Conservation (phyloP, 2,888 invertebrate species). For the Neuroscelio doddi region DNA sequence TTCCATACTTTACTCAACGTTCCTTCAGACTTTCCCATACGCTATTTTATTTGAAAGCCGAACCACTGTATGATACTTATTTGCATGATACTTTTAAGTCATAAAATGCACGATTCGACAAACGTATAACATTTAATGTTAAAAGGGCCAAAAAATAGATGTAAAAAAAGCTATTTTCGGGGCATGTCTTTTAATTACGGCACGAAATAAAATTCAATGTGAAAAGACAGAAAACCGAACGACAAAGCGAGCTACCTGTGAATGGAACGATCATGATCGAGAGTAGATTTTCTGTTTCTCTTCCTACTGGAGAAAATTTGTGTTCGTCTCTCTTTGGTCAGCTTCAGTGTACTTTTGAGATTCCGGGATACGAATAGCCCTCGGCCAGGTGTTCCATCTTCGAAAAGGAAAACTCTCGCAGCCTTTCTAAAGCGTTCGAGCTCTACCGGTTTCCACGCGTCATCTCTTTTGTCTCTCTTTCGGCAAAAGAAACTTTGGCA, state of each 20-base stretch:
- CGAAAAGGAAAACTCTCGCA: constrained; percentile 60
- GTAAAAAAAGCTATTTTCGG: no score
- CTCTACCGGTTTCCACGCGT: constrained; percentile 48
- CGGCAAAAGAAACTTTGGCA: constrained; percentile 44
- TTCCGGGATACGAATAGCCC: constrained; percentile 56
- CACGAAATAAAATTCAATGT: no score
- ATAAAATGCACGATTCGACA: no score
- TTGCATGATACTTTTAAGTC: no score
- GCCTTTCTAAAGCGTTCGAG: constrained; percentile 55
- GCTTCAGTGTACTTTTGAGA: constrained; percentile 64
- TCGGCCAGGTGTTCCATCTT: constrained; percentile 63
- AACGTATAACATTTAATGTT: no score
- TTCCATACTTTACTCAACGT: constrained; percentile 9
- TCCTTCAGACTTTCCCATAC: neutral
- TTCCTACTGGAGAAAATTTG: constrained; percentile 48
- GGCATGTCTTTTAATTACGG: no score
- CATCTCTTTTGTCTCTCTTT: constrained; percentile 45
- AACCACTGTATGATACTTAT: no score
- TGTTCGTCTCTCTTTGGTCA: constrained; percentile 54
- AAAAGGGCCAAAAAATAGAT: no score
- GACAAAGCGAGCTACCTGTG: constrained; percentile 46
- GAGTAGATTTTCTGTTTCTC: constrained; percentile 21
- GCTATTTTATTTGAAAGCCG: no score
- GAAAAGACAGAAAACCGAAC: no score
- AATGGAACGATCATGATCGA: constrained; percentile 55